Evolutionary conservation across 1,140 invertebrate genomes (phyloP).

Genomic region (Euwallacea similis): DNA sequence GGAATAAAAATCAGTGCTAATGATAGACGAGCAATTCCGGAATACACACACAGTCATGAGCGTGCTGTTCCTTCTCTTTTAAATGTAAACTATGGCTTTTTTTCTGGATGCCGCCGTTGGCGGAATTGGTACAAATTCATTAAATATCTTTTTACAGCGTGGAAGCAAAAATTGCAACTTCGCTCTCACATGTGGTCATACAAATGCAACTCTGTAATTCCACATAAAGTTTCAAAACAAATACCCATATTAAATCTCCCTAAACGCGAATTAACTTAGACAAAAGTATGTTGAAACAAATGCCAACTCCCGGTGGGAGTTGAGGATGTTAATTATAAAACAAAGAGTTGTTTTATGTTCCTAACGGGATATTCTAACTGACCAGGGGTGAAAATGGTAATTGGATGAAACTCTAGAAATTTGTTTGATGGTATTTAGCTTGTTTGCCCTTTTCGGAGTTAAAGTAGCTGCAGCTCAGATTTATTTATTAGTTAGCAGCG

Average conservation of each 20-base stretch:
- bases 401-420: background rate
- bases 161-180: no score
- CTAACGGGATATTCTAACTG: background rate
- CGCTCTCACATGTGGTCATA: no score
- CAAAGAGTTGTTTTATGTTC: constrained; percentile 7
- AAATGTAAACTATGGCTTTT: no score
- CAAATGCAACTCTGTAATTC: no score
- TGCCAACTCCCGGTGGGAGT: background rate
- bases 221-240: no score
- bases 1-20: no score
- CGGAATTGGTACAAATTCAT: no score
- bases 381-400: constrained; percentile 4
- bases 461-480: background rate
- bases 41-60: no score
- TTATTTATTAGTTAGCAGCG: background rate
- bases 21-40: no score
- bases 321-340: constrained; percentile 3
- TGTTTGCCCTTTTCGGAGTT: background rate
- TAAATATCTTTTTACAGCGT: no score
- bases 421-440: background rate
- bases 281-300: constrained; percentile 6
- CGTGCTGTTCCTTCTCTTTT: no score
- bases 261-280: constrained; percentile 11
- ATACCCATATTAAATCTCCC: constrained; percentile 5
- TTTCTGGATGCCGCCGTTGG: no score